Percentiles rank a stretch among this genome's conserved stretches.
These are phyloP conservation scores for Channallabes apus DNA, from an alignment of 2,797 vertebrate genomes.

Conservation along the genomic window DNA sequence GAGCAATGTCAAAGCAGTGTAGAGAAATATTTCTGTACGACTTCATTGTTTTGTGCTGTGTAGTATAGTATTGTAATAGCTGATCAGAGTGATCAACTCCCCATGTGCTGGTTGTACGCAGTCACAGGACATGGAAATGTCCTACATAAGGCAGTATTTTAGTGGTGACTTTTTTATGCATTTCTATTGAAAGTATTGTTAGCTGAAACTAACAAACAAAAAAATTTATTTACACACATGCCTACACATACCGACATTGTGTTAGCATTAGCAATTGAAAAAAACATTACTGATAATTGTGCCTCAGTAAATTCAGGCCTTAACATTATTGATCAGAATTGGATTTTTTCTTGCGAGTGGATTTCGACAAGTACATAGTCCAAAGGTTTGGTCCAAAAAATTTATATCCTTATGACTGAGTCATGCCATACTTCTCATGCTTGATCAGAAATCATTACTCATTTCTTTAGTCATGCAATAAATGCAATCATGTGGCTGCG, in stretches of 20 bases:
- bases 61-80: too few relatives aligned
- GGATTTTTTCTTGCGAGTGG: neutral
- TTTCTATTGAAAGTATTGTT: neutral
- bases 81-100: too few relatives aligned
- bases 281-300: neutral
- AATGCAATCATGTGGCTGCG: conserved; percentile 7
- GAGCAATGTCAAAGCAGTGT: too few relatives aligned
- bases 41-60: too few relatives aligned
- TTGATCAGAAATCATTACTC: conserved; percentile 17
- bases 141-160: too few relatives aligned
- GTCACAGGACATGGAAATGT: too few relatives aligned
- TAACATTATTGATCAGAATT: neutral
- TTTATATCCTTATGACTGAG: neutral
- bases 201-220: neutral
- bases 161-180: neutral
- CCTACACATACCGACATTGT: neutral
- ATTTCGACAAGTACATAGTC: neutral
- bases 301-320: neutral
- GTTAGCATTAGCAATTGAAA: neutral
- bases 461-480: neutral
- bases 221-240: too few relatives aligned
- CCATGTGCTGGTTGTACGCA: too few relatives aligned
- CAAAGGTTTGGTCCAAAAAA: neutral
- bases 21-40: too few relatives aligned
- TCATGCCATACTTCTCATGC: neutral